Percentiles rank a stretch among this genome's conserved stretches.
Evolutionary conservation across 2,113 vertebrate species (phyloP).

Genomic region (Poeciliopsis occidentalis): DNA sequence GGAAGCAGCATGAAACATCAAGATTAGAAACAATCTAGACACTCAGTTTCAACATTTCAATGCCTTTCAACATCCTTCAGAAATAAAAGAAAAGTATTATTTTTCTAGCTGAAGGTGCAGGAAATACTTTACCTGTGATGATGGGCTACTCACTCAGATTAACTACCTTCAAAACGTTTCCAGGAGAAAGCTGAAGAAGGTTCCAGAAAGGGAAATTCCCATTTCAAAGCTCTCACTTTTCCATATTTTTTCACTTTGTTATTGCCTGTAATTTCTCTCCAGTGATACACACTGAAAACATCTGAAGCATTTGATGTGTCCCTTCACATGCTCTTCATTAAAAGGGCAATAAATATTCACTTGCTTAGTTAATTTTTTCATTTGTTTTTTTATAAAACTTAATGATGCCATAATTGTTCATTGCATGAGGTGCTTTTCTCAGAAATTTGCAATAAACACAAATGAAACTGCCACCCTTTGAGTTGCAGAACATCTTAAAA

Average conservation of each 20-base stretch:
- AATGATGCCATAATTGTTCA: constrained; percentile 12
- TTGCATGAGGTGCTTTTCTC: constrained; percentile 18
- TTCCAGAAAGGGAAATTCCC: background rate
- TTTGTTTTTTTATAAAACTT: constrained; percentile 13
- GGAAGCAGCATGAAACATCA: background rate
- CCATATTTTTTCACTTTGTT: background rate
- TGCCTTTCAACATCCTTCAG: background rate
- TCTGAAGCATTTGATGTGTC: constrained; percentile 22
- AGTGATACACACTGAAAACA: background rate
- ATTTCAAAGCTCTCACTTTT: background rate
- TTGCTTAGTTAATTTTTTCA: background rate
- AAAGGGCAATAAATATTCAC: background rate
- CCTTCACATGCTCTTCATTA: background rate
- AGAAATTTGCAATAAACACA: constrained; percentile 3
- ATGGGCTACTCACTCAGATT: background rate
- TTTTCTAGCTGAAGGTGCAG: too few relatives aligned
- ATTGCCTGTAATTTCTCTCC: background rate
- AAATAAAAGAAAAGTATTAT: background rate
- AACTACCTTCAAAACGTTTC: background rate
- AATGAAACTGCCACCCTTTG: background rate
- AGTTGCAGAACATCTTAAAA: too few relatives aligned
- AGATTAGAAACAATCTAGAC: background rate
- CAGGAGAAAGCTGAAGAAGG: background rate
- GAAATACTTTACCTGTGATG: too few relatives aligned
- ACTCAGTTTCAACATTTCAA: background rate